Percentiles rank a stretch among this genome's conserved stretches.
phyloP scores from a whole-genome alignment of 1,140 invertebrate species.

The Halesus radiatus region DNA sequence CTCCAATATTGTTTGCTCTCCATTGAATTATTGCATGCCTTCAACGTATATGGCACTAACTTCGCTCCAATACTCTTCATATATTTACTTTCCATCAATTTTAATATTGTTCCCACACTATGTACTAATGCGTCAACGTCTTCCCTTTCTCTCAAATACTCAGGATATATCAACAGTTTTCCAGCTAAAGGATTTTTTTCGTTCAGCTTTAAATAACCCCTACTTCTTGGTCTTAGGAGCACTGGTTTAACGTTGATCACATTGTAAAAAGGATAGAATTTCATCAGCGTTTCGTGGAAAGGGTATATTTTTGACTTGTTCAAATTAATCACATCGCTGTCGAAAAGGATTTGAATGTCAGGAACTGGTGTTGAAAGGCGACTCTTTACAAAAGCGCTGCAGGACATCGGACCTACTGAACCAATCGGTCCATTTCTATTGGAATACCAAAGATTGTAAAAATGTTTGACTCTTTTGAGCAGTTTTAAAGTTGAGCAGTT shows the following conservation, averaged over 20 bases:
- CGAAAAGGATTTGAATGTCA: constrained; percentile 3
- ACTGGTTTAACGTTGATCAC: constrained; percentile 13
- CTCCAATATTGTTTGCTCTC: constrained; percentile 72
- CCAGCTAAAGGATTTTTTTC: background rate
- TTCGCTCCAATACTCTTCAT: constrained; percentile 13
- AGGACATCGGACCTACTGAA: constrained; percentile 23
- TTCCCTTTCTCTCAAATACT: background rate
- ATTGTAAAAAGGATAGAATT: constrained; percentile 10
- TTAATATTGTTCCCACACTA: background rate
- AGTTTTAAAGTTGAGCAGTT: background rate
- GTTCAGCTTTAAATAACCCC: background rate
- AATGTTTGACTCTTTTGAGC: background rate
- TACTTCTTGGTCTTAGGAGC: background rate
- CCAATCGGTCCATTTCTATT: background rate
- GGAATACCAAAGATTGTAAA: background rate
- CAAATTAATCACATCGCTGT: background rate
- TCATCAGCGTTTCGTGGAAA: background rate
- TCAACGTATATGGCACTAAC: background rate
- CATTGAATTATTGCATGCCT: constrained; percentile 13
- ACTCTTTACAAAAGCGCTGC: constrained; percentile 15
- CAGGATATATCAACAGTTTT: background rate
- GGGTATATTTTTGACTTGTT: background rate
- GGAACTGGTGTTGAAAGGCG: background rate
- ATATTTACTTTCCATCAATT: background rate
- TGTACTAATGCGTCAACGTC: background rate